Evolutionary conservation across 2,113 vertebrate species (phyloP).

Genomic region (Todiramphus saurophagus): DNA sequence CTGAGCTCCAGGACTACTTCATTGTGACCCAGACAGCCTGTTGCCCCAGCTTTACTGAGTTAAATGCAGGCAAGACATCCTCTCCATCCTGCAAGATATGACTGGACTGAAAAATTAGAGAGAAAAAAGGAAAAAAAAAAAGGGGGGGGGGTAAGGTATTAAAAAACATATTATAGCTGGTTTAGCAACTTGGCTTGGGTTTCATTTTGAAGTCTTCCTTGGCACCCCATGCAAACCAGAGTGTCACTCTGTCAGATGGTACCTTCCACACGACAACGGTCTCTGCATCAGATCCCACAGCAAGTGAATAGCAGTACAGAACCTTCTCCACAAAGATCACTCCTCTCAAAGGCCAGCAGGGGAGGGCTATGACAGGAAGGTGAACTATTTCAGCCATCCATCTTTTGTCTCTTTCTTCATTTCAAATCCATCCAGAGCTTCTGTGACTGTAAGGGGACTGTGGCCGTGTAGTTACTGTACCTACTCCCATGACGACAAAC

Average conservation of each 20-base stretch:
- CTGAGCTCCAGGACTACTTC: background rate
- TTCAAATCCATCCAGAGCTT: background rate
- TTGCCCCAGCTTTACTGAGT: background rate
- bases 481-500: background rate
- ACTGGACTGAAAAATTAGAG: background rate
- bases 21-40: rapidly evolving
- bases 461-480: background rate
- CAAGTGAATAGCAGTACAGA: background rate
- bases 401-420: background rate
- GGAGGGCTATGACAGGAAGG: background rate
- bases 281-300: background rate
- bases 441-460: background rate
- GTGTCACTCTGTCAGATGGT: rapidly evolving
- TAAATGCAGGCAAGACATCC: background rate
- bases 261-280: background rate
- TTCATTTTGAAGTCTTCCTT: background rate
- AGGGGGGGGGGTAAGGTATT: rapidly evolving
- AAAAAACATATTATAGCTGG: background rate
- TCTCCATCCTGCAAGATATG: background rate
- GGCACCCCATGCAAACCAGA: background rate
- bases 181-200: background rate
- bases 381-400: background rate
- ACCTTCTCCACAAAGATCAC: background rate
- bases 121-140: too few relatives aligned
- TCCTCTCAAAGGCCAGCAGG: background rate